These are phyloP conservation scores for Betta splendens DNA, from an alignment of 2,797 vertebrate species.

Conservation along the genomic window DNA sequence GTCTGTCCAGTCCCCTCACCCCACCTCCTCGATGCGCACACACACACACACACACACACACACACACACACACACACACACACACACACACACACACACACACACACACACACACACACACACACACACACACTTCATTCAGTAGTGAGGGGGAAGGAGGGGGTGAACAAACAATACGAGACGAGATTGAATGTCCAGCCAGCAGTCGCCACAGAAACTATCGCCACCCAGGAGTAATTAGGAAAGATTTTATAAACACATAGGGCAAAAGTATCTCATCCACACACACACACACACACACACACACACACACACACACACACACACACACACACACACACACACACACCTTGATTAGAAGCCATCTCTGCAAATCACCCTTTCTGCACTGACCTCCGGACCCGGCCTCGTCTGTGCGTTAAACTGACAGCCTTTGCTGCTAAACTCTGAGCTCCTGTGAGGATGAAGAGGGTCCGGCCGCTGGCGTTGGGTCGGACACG, in stretches of 20 bases:
- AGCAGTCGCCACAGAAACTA: slow-evolving; percentile 54
- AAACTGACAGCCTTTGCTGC: too few relatives aligned
- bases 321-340: too few relatives aligned
- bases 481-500: neutral
- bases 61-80: slow-evolving; percentile 21
- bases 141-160: slow-evolving; percentile 44
- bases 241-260: slow-evolving; percentile 12
- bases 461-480: neutral
- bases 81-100: too few relatives aligned
- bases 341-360: too few relatives aligned
- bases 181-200: slow-evolving; percentile 59
- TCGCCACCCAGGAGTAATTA: slow-evolving; percentile 24
- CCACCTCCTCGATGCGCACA: slow-evolving; percentile 6
- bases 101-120: slow-evolving; percentile 24
- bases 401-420: too few relatives aligned
- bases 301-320: too few relatives aligned
- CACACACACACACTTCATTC: slow-evolving; percentile 44
- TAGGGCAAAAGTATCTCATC: too few relatives aligned
- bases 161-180: slow-evolving; percentile 59
- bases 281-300: too few relatives aligned
- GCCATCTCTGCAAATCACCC: too few relatives aligned
- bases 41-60: slow-evolving; percentile 23
- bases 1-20: slow-evolving; percentile 4
- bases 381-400: too few relatives aligned
- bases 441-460: too few relatives aligned